Percentiles rank a stretch among this genome's conserved stretches.
Evolutionary conservation across 2,888 invertebrate genomes (phyloP).

Genomic region (Gymnoscelis rufifasciata): DNA sequence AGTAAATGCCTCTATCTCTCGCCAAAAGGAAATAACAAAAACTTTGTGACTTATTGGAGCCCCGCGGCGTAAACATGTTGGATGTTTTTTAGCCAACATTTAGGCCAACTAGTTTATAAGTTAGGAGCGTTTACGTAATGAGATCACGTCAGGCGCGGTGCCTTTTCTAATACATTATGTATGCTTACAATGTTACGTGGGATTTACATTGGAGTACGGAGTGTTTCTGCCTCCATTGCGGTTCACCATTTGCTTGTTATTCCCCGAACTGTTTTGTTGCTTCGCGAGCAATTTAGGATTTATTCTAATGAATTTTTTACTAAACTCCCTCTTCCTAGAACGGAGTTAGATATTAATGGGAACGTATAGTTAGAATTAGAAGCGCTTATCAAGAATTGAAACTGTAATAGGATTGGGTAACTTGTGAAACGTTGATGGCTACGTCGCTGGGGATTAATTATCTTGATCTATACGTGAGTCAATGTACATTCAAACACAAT

Average conservation of each 20-base stretch:
- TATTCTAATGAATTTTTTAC: conserved; percentile 2
- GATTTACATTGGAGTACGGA: conserved; percentile 3
- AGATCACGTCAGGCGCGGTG: conserved; percentile 39
- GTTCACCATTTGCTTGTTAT: conserved; percentile 1
- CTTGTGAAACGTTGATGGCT: conserved; percentile 5
- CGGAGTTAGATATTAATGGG: neutral
- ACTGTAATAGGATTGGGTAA: conserved; percentile 9
- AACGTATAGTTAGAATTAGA: neutral
- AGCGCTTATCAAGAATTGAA: conserved; percentile 26
- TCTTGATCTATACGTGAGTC: neutral
- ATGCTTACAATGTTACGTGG: conserved; percentile 15
- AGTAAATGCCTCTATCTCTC: conserved; percentile 61
- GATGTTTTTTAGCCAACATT: conserved; percentile 59
- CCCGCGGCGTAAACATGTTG: conserved; percentile 59
- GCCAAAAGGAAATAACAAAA: conserved; percentile 61
- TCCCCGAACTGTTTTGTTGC: neutral
- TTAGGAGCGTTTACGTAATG: conserved; percentile 48
- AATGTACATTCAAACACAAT: neutral
- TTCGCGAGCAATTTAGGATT: neutral
- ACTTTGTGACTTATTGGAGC: conserved; percentile 57
- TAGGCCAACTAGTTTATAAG: conserved; percentile 53
- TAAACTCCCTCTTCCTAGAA: neutral
- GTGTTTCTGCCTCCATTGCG: conserved; percentile 1
- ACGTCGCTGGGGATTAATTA: conserved; percentile 1
- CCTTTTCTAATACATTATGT: conserved; percentile 22